A percentile compares a stretch with the other conserved stretches of the same genome.
phyloP scores from a whole-genome alignment of 2,888 invertebrate species.

The Onchidella celtica region DNA sequence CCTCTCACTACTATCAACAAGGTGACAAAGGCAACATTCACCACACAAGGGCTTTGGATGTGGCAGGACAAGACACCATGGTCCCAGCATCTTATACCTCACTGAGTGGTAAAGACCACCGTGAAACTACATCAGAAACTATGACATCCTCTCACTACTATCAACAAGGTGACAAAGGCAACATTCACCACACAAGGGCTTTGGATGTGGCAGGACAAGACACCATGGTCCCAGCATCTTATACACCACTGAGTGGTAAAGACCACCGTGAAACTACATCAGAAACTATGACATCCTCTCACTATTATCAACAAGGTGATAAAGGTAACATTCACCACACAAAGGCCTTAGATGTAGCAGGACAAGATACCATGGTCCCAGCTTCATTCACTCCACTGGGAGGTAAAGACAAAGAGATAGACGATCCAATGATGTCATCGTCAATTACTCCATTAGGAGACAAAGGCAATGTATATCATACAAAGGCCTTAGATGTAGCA shows the following conservation, averaged over 20 bases:
- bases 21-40: constrained; percentile 23
- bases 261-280: neutral
- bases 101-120: constrained; percentile 1
- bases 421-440: no score
- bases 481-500: constrained; percentile 20
- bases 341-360: constrained; percentile 14
- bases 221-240: neutral
- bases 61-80: constrained; percentile 15
- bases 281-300: neutral
- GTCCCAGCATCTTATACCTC: neutral
- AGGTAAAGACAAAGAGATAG: no score
- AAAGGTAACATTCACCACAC: constrained; percentile 28
- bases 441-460: no score
- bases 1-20: neutral
- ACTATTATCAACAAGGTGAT: neutral
- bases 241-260: neutral
- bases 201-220: constrained; percentile 32
- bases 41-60: neutral
- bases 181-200: constrained; percentile 24
- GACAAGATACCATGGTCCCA: constrained; percentile 6
- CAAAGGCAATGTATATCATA: constrained; percentile 24
- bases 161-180: constrained; percentile 41
- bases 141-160: neutral
- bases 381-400: neutral
- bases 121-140: neutral